Percentiles rank a stretch among this genome's conserved stretches.
Evolutionary conservation across 1,140 invertebrate genomes (phyloP).

Genomic region (Oncopodura yosiiana): DNA sequence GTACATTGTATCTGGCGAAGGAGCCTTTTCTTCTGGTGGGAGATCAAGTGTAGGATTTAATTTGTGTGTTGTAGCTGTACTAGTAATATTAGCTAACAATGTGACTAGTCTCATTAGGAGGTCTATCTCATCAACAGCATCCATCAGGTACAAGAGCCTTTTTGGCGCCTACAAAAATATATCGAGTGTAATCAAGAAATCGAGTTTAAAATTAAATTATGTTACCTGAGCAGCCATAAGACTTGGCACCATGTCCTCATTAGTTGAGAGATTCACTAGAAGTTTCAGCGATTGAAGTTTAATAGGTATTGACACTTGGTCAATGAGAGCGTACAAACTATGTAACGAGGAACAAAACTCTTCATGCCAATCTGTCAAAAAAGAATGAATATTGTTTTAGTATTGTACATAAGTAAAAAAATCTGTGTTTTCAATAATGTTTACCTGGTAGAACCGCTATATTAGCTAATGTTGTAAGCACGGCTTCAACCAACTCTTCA

Average conservation of each 20-base stretch:
- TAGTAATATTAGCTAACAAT: conserved; percentile 47
- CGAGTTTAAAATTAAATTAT: background rate
- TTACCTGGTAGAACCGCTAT: conserved; percentile 42
- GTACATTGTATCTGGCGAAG: conserved; percentile 52
- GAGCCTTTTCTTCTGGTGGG: conserved; percentile 48
- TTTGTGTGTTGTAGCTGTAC: conserved; percentile 40
- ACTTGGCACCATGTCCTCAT: conserved; percentile 52
- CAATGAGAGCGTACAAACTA: conserved; percentile 41
- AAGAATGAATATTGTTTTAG: background rate
- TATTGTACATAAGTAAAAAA: background rate
- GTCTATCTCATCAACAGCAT: conserved; percentile 43
- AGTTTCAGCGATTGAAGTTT: conserved; percentile 51
- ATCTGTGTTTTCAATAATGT: background rate
- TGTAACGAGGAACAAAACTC: conserved; percentile 42
- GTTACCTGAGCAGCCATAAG: conserved; percentile 54
- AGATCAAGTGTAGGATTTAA: conserved; percentile 44
- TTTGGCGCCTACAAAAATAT: conserved; percentile 44
- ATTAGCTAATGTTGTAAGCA: conserved; percentile 44
- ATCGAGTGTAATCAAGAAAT: background rate
- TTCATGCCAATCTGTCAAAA: conserved; percentile 41
- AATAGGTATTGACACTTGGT: conserved; percentile 38
- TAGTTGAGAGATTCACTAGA: conserved; percentile 56
- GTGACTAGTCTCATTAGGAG: conserved; percentile 47
- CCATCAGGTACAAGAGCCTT: conserved; percentile 44
- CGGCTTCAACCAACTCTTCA: conserved; percentile 37